Evolutionary conservation across 1,140 invertebrate genomes (phyloP), one percentile per base, ranked within the genome.

Genomic region (Papilio machaon): DNA sequence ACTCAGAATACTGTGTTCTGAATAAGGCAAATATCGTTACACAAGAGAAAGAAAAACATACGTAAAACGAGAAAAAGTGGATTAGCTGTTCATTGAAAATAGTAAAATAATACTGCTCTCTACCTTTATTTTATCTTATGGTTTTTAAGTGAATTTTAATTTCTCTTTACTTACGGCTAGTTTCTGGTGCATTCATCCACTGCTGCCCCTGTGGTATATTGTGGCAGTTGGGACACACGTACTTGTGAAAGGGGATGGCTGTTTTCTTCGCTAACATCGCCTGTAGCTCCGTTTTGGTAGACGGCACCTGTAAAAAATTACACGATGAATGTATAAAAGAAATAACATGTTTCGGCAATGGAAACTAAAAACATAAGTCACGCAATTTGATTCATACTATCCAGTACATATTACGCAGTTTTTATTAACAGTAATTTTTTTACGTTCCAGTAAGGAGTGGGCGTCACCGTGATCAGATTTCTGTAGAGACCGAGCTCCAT

Each of bases 191-290:
- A 30, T 96, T 95, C 90, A 97, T 96, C 97, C 98, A 98, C 86
- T 98, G 97, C 87, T 97, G 97, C 30, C 96, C 96, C 88, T 97
- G 97, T 1, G 98, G 98, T 79, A 99, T 97, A 64, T 97, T 97
- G 89, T 99, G 98, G 90, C 98, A 99, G 64, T 96, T 96, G 11
- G 98, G 96, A 87, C 98, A 99, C 2, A 99, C 96, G 86, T 97
- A 97, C 90, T 98, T 98, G 91, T 99, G 98, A 91, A 99, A 99
- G 15, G 98, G 98, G 86, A 99, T 97, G 0, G 98, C 98, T 19
- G 96, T 96, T 58, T 97, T 97, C 70, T 96, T 96, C 73, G 96
- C 95, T 81, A 98, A 90, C 96, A 98, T 97, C 82, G 96, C 95
- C 84, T 97, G 95, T 85, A 99, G 93, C 87, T 96, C 95, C 0